Percentiles rank a stretch among this genome's conserved stretches.
Conservation (phyloP, 2,797 vertebrate species). For the Alosa sapidissima region DNA sequence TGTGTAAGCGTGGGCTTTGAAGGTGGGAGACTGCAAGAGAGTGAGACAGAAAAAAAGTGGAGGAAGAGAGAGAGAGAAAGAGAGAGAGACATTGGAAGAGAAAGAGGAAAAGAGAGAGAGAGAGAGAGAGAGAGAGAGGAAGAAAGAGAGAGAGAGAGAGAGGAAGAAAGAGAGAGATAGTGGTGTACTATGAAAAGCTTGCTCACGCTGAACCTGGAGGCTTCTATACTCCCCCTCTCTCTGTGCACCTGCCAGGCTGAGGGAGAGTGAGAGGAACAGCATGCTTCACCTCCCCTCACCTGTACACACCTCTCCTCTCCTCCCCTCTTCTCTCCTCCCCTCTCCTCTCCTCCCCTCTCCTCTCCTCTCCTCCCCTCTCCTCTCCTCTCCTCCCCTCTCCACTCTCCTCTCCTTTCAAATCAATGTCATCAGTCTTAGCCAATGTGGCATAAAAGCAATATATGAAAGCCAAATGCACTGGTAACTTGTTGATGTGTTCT, state of each 20-base stretch:
- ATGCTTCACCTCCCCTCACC: conserved; percentile 12
- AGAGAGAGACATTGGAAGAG: background rate
- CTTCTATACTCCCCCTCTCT: background rate
- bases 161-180: background rate
- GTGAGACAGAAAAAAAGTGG: background rate
- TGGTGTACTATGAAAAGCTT: background rate
- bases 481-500: background rate
- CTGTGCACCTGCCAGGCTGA: conserved; percentile 14
- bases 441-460: too few relatives aligned
- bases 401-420: background rate
- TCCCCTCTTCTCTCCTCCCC: too few relatives aligned
- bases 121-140: background rate
- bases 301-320: background rate
- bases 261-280: background rate
- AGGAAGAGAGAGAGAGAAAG: background rate
- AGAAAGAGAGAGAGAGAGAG: background rate
- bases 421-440: too few relatives aligned
- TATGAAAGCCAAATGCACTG: background rate
- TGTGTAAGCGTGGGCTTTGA: background rate
- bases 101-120: background rate
- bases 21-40: conserved; percentile 6
- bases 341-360: too few relatives aligned
- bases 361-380: background rate
- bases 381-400: background rate
- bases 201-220: background rate